phyloP scores from a whole-genome alignment of 2,113 vertebrate species.

The Microtus richardsoni region DNA sequence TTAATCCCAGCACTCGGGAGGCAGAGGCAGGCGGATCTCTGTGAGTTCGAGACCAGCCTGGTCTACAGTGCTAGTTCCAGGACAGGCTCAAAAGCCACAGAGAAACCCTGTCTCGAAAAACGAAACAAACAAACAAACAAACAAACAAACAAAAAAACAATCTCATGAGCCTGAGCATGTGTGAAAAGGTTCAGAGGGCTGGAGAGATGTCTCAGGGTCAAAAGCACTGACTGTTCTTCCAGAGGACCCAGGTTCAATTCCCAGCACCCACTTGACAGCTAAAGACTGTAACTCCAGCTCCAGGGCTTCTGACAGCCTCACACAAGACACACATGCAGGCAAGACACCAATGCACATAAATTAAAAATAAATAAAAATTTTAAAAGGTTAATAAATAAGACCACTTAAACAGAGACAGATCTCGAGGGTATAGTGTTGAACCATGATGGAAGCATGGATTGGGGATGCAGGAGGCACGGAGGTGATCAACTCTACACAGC shows the following conservation, averaged over 20 bases:
- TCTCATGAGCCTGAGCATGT: background rate
- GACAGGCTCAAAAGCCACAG: too few relatives aligned
- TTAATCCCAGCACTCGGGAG: too few relatives aligned
- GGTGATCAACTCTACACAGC: background rate
- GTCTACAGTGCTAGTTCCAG: too few relatives aligned
- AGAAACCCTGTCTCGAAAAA: too few relatives aligned
- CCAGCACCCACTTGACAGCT: background rate
- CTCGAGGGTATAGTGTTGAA: background rate
- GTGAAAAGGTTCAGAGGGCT: background rate
- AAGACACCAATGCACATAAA: background rate
- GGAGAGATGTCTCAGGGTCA: background rate
- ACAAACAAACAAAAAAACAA: background rate
- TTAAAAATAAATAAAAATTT: background rate
- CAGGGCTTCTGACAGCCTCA: background rate
- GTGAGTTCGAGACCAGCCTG: too few relatives aligned
- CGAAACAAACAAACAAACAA: too few relatives aligned
- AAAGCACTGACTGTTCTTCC: background rate
- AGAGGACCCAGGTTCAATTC: background rate
- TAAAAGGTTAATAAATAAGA: conserved; percentile 10
- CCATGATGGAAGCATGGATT: background rate
- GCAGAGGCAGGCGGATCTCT: too few relatives aligned
- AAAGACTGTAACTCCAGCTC: background rate
- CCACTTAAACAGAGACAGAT: background rate
- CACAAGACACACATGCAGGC: background rate
- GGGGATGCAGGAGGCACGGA: background rate